These are phyloP conservation scores for Elgaria multicarinata DNA, from an alignment of 2,113 vertebrate genomes.

Conservation along the genomic window DNA sequence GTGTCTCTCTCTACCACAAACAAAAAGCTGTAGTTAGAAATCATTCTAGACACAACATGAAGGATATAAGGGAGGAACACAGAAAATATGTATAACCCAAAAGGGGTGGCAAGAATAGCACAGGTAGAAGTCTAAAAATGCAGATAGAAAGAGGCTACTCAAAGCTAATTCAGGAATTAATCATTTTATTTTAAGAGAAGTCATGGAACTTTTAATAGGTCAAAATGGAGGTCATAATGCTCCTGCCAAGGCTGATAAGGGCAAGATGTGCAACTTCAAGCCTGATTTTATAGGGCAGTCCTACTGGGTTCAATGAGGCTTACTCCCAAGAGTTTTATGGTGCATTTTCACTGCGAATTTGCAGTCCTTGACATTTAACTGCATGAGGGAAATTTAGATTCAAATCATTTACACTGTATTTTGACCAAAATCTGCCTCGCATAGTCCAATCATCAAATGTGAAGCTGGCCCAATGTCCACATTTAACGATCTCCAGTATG, in stretches of 20 bases:
- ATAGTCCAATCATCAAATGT: background rate
- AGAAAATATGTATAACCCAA: background rate
- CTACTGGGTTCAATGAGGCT: background rate
- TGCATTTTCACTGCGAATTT: background rate
- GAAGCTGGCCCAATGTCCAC: background rate
- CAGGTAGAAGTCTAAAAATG: background rate
- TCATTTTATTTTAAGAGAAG: background rate
- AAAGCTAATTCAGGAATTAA: background rate
- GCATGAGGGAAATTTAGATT: background rate
- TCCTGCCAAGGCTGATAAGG: background rate
- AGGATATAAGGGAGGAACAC: background rate
- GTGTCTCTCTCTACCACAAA: background rate
- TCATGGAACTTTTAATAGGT: background rate
- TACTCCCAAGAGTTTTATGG: background rate
- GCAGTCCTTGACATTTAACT: background rate
- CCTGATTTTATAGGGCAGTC: background rate
- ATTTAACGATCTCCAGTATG: no score
- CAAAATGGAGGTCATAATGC: background rate
- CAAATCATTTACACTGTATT: no score
- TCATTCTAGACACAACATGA: background rate
- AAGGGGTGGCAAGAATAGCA: background rate
- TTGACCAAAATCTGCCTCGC: background rate
- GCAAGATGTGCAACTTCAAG: background rate
- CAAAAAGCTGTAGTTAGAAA: background rate
- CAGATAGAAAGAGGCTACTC: background rate